Conservation (phyloP, 2,113 vertebrate genomes). For the Ptilonorhynchus violaceus region DNA sequence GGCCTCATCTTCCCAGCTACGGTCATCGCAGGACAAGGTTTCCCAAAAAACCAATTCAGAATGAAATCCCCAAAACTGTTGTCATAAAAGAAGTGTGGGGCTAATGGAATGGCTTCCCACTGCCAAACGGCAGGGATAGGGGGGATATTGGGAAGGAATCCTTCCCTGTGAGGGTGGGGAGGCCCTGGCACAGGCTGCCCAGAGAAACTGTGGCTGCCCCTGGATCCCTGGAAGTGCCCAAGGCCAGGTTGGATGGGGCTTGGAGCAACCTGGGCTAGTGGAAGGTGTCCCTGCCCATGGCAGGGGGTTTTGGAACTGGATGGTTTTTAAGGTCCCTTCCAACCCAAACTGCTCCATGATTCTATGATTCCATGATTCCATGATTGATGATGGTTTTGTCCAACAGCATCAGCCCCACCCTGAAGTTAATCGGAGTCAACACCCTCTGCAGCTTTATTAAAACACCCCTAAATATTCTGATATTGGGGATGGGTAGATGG, state of each 20-base stretch:
- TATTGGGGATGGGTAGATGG: fast-evolving
- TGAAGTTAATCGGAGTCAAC: background rate
- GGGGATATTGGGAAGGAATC: background rate
- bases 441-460: background rate
- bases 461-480: background rate
- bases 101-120: background rate
- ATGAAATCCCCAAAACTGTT: background rate
- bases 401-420: background rate
- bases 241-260: fast-evolving
- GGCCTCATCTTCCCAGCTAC: fast-evolving
- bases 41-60: background rate
- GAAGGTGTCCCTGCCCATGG: background rate
- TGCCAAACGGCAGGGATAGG: background rate
- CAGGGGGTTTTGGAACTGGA: fast-evolving
- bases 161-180: fast-evolving
- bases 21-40: background rate
- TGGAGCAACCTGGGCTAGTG: fast-evolving
- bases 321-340: background rate
- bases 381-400: too few relatives aligned
- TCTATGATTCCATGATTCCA: background rate
- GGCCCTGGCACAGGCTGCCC: background rate
- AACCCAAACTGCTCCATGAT: background rate
- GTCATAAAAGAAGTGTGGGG: background rate
- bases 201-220: background rate
- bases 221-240: background rate